Percentiles rank a stretch among this genome's conserved stretches.
Conservation (phyloP, 1,140 invertebrate genomes). For the Arion vulgaris region DNA sequence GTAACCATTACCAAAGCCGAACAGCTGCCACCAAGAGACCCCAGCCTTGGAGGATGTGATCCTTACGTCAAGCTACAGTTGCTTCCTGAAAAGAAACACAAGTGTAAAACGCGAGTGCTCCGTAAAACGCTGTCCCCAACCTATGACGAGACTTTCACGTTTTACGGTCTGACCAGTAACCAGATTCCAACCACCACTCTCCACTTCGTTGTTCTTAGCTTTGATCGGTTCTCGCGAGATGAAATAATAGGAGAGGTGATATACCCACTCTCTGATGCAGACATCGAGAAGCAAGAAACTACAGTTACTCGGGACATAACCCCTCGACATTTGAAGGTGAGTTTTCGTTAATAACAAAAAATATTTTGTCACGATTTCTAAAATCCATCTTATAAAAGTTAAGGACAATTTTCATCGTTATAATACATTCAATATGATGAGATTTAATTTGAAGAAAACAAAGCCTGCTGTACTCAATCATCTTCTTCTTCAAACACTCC, state of each 20-base stretch:
- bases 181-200: constrained; percentile 83
- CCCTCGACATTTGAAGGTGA: constrained; percentile 68
- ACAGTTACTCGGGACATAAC: constrained; percentile 65
- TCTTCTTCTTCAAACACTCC: too few species aligned
- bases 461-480: too few species aligned
- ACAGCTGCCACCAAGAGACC: constrained; percentile 65
- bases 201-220: constrained; percentile 88
- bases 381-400: too few species aligned
- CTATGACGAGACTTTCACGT: constrained; percentile 91
- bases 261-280: constrained; percentile 75
- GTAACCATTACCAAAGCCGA: constrained; percentile 86
- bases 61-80: constrained; percentile 90
- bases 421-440: too few species aligned
- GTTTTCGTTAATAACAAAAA: too few species aligned
- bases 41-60: constrained; percentile 83
- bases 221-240: constrained; percentile 90
- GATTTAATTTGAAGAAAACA: too few species aligned
- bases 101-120: constrained; percentile 88
- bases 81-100: constrained; percentile 88
- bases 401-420: too few species aligned
- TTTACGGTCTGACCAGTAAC: constrained; percentile 82
- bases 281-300: constrained; percentile 62
- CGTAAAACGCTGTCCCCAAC: constrained; percentile 88
- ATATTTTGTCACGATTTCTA: too few species aligned
- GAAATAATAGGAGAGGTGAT: constrained; percentile 86